A percentile compares a stretch with the other conserved stretches of the same genome.
Evolutionary conservation across 2,113 vertebrate genomes (phyloP).

Genomic region (Leucosticte australis): DNA sequence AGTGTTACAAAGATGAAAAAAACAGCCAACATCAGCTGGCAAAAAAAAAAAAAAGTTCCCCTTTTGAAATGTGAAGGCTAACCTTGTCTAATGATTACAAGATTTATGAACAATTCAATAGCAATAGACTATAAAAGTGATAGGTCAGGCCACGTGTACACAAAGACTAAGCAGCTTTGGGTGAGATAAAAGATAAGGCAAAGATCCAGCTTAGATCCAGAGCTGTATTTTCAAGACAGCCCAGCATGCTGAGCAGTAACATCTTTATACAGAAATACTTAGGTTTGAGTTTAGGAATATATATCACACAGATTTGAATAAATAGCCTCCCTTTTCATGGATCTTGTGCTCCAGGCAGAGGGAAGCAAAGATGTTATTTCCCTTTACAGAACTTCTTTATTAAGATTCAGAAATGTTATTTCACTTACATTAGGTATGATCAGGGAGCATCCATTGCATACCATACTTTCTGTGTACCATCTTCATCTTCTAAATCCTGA

Average conservation of each 20-base stretch:
- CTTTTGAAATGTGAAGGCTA: constrained; percentile 10
- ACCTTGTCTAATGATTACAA: constrained; percentile 13
- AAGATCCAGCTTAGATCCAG: neutral
- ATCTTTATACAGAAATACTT: neutral
- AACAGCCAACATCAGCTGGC: neutral
- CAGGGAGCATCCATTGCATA: neutral
- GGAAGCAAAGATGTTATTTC: neutral
- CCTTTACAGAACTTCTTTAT: neutral
- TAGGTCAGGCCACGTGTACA: neutral
- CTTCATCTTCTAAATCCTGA: constrained; percentile 11
- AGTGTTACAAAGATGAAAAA: neutral
- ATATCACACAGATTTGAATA: neutral
- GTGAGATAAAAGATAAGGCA: neutral
- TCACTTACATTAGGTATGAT: neutral
- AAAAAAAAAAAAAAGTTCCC: neutral
- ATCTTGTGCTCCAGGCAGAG: neutral
- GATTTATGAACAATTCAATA: constrained; percentile 47
- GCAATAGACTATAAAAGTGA: constrained; percentile 23
- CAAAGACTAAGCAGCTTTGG: constrained; percentile 18
- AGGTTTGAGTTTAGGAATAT: neutral
- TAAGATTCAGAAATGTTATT: neutral
- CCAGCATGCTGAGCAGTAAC: neutral
- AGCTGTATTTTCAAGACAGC: neutral
- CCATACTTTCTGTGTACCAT: neutral
- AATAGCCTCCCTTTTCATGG: neutral